Percentiles rank a stretch among this genome's conserved stretches.
Evolutionary conservation across 2,797 vertebrate genomes (phyloP).

Genomic region (Coreius guichenoti): DNA sequence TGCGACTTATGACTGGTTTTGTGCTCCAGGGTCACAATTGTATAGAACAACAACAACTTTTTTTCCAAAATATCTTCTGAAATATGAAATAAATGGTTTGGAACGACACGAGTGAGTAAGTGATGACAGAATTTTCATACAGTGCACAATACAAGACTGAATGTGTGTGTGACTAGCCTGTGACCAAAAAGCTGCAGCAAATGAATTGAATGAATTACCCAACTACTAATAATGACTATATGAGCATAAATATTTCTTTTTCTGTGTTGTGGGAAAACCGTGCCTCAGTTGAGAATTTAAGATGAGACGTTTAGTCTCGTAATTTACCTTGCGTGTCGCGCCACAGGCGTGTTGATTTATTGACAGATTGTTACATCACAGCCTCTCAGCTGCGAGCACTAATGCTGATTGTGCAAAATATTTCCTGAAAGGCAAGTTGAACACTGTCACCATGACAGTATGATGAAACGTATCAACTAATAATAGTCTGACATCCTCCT

Average conservation of each 20-base stretch:
- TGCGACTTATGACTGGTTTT: too few relatives aligned
- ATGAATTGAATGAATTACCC: neutral
- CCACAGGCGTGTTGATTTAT: conserved; percentile 12
- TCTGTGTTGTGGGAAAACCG: neutral
- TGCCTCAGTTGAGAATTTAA: neutral
- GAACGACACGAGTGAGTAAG: neutral
- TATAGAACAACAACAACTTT: too few relatives aligned
- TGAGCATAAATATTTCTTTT: neutral
- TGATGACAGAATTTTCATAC: neutral
- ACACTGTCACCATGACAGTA: neutral
- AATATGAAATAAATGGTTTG: neutral
- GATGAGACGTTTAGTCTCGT: neutral
- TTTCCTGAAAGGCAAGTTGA: conserved; percentile 25
- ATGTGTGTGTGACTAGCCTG: neutral
- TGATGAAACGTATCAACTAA: conserved; percentile 30
- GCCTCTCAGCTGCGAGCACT: neutral
- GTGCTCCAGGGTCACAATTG: too few relatives aligned
- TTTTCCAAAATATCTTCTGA: neutral
- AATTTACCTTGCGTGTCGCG: neutral
- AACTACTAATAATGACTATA: neutral
- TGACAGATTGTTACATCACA: conserved; percentile 31
- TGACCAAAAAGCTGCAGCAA: neutral
- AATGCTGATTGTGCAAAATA: conserved; percentile 15
- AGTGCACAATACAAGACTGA: neutral
- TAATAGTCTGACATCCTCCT: conserved; percentile 19